Evolutionary conservation across 2,888 invertebrate species (phyloP).

Genomic region (Eledona agricola): DNA sequence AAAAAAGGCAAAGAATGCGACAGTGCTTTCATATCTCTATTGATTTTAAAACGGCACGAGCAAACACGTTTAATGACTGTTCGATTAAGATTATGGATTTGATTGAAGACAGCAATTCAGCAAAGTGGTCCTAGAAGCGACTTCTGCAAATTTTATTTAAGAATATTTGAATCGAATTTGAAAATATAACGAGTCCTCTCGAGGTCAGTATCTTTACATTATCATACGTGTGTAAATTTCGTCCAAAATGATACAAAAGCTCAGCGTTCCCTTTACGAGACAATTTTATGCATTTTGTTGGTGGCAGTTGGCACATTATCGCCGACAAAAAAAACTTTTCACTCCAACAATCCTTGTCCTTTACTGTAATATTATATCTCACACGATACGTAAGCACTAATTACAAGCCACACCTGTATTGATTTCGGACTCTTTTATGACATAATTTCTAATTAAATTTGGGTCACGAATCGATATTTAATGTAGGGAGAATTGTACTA

Average conservation of each 20-base stretch:
- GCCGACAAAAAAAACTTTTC: no score
- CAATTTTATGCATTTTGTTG: no score
- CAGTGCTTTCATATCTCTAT: conserved; percentile 19
- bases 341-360: no score
- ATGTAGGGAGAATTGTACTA: no score
- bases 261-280: no score
- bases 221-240: no score
- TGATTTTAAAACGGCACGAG: conserved; percentile 17
- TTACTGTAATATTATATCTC: no score
- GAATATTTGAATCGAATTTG: conserved; percentile 11
- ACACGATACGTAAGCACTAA: no score
- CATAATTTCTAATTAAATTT: conserved; percentile 16
- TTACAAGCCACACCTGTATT: conserved; percentile 24
- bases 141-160: conserved; percentile 6
- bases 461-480: conserved; percentile 15
- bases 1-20: conserved; percentile 10
- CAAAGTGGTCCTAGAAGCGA: not conserved
- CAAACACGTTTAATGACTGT: conserved; percentile 7
- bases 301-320: no score
- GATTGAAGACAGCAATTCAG: conserved; percentile 10
- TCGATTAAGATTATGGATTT: conserved; percentile 20
- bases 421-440: conserved; percentile 14
- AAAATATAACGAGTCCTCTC: conserved; percentile 19
- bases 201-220: no score
- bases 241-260: no score